Evolutionary conservation across 2,797 vertebrate species (phyloP), one percentile per base, ranked within the genome.

Genomic region (Basileuterus tristriatus): DNA sequence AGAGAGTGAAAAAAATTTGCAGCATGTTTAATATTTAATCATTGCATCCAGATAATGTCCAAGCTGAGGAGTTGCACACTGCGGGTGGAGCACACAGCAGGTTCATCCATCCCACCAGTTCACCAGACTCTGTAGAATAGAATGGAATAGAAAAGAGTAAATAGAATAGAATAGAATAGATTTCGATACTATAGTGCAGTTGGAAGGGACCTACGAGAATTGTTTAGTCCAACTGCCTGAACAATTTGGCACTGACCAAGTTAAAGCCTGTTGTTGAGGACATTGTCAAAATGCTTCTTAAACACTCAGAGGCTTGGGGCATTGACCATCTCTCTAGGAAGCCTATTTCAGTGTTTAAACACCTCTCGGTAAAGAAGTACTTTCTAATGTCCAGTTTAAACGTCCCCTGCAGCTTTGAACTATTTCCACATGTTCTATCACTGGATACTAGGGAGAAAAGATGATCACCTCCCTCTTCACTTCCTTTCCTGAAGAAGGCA

Each of bases 301-400:
- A 83, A 59, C 26, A 53, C 27, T 78, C 19, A 59, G 18, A 84
- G 43, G 7, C 29, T 23, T 77, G 32, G 23, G 64, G 12, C 56
- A 46, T 43, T 13, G 5, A 55, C 13, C 15, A 47, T 47, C 19
- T 59, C 22, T 58, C 30, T 43, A 75, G 30, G 19, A 96, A 90
- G 9, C 19, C 23, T 52, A 5, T 75, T 75, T 46, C 30, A 37
- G 39, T n/a, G 21, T 59, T 90, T 39, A 21, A 76, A 41, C 27
- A 71, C 19, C 21, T 70, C 36, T 80, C 0, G 0, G 7, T 67
- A 81, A 67, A 78, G 11, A 55, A 78, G 36, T 6, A 2, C 15
- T 70, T 84, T 82, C 17, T 59, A 74, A 74, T 70, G 6, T 49
- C 32, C 27, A 39, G 41, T 39, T n/a, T 68, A 50, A 86, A 76